phyloP scores from a whole-genome alignment of 2,113 vertebrate genomes.

The Ardeotis arabs region DNA sequence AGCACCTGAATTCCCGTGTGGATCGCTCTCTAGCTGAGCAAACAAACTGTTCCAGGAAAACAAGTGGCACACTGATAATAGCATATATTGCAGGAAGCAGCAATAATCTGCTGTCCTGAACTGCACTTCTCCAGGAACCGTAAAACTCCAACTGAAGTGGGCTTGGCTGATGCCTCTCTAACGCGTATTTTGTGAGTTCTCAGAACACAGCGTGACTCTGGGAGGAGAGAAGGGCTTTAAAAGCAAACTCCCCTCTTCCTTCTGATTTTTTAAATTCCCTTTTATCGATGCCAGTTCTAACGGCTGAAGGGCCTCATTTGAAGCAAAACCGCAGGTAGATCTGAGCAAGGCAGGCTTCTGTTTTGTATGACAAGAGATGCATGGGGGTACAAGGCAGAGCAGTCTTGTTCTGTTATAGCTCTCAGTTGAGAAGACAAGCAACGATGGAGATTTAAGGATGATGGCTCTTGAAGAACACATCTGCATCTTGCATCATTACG shows the following conservation, averaged over 20 bases:
- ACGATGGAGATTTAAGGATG: not conserved
- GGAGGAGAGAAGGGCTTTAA: not conserved
- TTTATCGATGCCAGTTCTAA: not conserved
- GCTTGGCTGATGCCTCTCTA: not conserved
- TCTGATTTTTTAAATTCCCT: not conserved
- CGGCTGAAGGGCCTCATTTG: not conserved
- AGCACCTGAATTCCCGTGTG: not conserved
- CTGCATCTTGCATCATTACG: not conserved
- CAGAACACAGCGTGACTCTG: not conserved
- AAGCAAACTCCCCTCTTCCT: not conserved
- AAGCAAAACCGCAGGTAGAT: not conserved
- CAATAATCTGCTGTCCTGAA: not conserved
- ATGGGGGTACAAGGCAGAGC: not conserved
- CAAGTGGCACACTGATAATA: not conserved
- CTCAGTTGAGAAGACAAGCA: not conserved
- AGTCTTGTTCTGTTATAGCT: not conserved
- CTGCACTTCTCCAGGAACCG: not conserved
- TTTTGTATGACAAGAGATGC: not conserved
- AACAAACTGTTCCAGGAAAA: slow-evolving; percentile 15
- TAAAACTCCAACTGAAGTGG: not conserved
- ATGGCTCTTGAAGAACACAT: not conserved
- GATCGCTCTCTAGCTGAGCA: not conserved
- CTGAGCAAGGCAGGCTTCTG: not conserved
- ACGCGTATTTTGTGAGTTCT: not conserved
- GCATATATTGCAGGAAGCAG: not conserved